Conservation (phyloP, 2,797 vertebrate species). For the Protonibea diacanthus region DNA sequence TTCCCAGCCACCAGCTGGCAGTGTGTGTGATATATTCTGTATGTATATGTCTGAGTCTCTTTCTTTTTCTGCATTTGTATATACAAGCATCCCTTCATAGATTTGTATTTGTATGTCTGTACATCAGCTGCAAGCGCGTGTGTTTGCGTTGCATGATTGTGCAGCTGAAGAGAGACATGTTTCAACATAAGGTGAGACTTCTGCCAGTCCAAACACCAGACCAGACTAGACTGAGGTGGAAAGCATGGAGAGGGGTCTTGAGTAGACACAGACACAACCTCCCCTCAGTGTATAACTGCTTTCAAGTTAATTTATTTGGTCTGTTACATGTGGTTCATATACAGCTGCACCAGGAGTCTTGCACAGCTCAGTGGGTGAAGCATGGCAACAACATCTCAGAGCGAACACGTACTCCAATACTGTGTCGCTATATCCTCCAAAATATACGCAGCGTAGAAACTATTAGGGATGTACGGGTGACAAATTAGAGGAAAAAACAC, state of each 20-base stretch:
- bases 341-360: not conserved
- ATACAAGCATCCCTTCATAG: not conserved
- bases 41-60: not conserved
- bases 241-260: conserved; percentile 17
- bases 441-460: conserved; percentile 11
- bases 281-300: not conserved
- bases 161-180: conserved; percentile 37
- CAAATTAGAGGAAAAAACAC: conserved; percentile 19
- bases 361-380: not conserved
- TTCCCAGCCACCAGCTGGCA: conserved; percentile 1
- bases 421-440: conserved; percentile 6
- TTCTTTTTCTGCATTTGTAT: conserved; percentile 12
- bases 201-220: conserved; percentile 51
- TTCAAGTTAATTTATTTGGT: conserved; percentile 36
- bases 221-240: conserved; percentile 21
- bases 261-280: conserved; percentile 27
- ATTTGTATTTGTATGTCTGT: not conserved
- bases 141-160: conserved; percentile 25
- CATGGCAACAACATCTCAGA: not conserved
- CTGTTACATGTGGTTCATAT: conserved; percentile 6
- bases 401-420: not conserved
- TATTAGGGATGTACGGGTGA: not conserved
- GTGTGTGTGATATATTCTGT: no score
- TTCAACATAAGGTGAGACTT: conserved; percentile 25
- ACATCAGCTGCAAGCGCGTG: not conserved